Evolutionary conservation across 2,888 invertebrate genomes (phyloP).

Genomic region (Adelphocoris suturalis): DNA sequence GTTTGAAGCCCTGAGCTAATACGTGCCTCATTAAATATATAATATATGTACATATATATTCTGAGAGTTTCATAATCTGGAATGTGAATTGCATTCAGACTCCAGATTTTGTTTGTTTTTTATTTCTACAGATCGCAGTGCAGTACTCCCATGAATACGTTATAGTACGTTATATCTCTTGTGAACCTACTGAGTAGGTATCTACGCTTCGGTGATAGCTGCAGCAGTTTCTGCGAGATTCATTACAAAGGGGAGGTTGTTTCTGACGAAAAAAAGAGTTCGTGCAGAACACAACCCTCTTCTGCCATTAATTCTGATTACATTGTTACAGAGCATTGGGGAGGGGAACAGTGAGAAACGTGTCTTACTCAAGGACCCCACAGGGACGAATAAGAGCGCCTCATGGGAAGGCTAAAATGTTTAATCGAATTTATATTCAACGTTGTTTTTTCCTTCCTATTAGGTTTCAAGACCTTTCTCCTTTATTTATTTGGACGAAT

Average conservation of each 20-base stretch:
- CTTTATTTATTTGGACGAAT: no score
- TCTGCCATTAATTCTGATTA: slow-evolving; percentile 6
- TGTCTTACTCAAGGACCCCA: neutral
- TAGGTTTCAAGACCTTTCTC: neutral
- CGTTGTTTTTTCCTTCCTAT: neutral
- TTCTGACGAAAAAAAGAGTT: neutral
- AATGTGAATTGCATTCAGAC: no score
- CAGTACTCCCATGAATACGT: no score
- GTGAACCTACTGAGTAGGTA: no score
- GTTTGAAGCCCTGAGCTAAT: no score
- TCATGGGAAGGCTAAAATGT: neutral
- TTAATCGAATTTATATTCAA: neutral
- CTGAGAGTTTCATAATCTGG: no score
- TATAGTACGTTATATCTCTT: no score
- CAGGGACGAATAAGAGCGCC: neutral
- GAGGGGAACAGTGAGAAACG: neutral
- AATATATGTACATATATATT: no score
- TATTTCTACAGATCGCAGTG: no score
- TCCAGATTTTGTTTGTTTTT: no score
- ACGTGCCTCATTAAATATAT: no score
- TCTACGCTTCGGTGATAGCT: neutral
- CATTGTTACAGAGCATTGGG: neutral
- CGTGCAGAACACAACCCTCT: neutral
- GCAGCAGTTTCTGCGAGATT: neutral
- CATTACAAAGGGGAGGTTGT: neutral